These are phyloP conservation scores for Falco punctatus DNA, from an alignment of 2,113 vertebrate genomes.

Conservation along the genomic window DNA sequence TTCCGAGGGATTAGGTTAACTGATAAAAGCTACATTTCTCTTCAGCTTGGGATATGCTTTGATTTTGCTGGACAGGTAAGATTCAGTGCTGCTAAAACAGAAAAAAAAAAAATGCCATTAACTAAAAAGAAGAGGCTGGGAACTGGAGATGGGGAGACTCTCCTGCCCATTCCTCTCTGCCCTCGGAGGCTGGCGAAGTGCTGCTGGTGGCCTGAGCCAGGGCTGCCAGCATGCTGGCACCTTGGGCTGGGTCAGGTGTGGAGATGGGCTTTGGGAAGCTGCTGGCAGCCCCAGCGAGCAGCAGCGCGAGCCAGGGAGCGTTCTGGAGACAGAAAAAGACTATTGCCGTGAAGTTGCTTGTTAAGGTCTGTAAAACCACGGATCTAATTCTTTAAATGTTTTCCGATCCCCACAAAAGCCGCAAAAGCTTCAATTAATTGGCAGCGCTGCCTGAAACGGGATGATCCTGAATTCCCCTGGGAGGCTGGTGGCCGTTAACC, in stretches of 20 bases:
- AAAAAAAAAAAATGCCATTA: background rate
- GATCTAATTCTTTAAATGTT: background rate
- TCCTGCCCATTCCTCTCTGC: background rate
- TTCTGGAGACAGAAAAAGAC: background rate
- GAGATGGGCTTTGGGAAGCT: background rate
- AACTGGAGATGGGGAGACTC: background rate
- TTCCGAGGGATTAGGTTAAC: background rate
- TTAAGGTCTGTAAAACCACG: background rate
- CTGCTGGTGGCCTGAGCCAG: background rate
- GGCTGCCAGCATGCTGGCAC: background rate
- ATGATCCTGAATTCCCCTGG: background rate
- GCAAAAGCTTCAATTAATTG: fast-evolving
- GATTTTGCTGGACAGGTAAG: background rate
- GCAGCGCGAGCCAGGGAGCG: background rate
- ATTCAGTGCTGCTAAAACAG: background rate
- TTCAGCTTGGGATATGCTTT: background rate
- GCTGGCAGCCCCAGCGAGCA: background rate
- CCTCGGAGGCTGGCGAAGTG: background rate
- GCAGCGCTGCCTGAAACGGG: background rate
- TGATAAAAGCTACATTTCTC: background rate
- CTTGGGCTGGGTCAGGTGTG: fast-evolving
- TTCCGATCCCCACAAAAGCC: background rate
- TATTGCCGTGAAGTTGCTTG: background rate
- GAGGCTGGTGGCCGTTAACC: background rate
- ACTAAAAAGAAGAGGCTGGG: background rate